A percentile compares a stretch with the other conserved stretches of the same genome.
Evolutionary conservation across 2,797 vertebrate species (phyloP).

Genomic region (Limnodromus scolopaceus): DNA sequence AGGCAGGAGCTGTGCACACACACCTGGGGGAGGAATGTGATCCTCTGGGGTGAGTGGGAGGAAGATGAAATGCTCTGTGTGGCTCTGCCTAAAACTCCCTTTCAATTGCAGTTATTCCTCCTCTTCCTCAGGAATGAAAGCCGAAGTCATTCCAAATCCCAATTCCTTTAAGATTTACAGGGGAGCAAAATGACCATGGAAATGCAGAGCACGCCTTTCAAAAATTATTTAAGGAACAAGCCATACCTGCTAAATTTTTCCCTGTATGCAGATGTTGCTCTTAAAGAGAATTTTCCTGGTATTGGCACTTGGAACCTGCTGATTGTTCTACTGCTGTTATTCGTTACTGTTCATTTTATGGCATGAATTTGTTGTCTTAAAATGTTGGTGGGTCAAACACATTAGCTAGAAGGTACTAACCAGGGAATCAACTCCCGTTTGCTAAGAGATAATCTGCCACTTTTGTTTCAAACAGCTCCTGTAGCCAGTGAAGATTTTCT

Average conservation of each 20-base stretch:
- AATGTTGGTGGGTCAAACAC: background rate
- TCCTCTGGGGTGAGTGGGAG: background rate
- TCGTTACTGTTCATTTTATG: background rate
- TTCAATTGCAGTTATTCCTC: background rate
- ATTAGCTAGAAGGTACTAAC: background rate
- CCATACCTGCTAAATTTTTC: background rate
- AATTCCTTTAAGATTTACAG: background rate
- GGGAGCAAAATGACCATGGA: fast-evolving
- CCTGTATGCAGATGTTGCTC: background rate
- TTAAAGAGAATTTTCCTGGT: background rate
- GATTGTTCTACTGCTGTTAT: background rate
- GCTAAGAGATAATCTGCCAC: background rate
- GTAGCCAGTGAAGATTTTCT: conserved; percentile 10
- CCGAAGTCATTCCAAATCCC: background rate
- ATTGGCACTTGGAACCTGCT: background rate
- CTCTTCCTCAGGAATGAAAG: background rate
- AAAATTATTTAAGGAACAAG: background rate
- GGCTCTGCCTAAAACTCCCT: background rate
- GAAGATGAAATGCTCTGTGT: background rate
- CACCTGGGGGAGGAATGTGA: background rate
- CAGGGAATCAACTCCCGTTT: background rate
- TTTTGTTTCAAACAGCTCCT: conserved; percentile 31
- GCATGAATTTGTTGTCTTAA: background rate
- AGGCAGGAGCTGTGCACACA: background rate
- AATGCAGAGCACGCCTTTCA: background rate